A percentile compares a stretch with the other conserved stretches of the same genome.
Conservation (phyloP, 2,888 invertebrate genomes). For the Siphlonurus alternatus region DNA sequence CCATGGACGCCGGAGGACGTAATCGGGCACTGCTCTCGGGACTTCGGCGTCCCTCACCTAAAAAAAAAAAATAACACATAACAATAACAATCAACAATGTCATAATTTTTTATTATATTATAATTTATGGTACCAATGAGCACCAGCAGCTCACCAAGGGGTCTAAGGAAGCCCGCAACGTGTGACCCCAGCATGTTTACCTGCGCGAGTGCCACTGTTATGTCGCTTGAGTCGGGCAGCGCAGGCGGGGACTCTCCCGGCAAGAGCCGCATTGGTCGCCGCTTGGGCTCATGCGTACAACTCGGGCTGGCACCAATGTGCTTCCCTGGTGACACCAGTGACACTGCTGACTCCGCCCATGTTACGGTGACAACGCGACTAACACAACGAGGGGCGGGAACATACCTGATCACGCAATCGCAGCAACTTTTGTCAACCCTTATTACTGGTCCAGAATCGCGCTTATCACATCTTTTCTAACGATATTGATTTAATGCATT, state of each 20-base stretch:
- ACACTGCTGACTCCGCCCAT: not conserved
- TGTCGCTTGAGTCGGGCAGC: not conserved
- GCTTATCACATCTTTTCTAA: not conserved
- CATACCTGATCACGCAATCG: not conserved
- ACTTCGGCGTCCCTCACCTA: conserved; percentile 8
- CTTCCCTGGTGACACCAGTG: not conserved
- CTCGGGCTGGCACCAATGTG: not conserved
- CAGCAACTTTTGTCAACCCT: not conserved
- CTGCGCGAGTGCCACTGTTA: not conserved
- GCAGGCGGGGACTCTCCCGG: not conserved
- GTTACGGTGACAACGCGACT: not conserved
- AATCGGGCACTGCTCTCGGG: not conserved
- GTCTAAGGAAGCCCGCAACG: not conserved
- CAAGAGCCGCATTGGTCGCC: conserved; percentile 2
- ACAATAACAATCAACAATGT: too few species aligned
- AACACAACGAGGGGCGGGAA: not conserved
- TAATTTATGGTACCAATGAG: too few species aligned
- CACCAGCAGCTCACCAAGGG: too few species aligned
- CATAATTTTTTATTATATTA: too few species aligned
- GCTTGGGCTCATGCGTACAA: conserved; percentile 5
- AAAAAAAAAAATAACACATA: not conserved
- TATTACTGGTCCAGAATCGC: not conserved
- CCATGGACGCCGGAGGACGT: not conserved
- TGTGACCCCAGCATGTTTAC: not conserved
- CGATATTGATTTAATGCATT: not conserved